Evolutionary conservation across 2,888 invertebrate genomes (phyloP), one percentile per base, ranked within the genome.

Genomic region (Drepanosiphum platanoidis): DNA sequence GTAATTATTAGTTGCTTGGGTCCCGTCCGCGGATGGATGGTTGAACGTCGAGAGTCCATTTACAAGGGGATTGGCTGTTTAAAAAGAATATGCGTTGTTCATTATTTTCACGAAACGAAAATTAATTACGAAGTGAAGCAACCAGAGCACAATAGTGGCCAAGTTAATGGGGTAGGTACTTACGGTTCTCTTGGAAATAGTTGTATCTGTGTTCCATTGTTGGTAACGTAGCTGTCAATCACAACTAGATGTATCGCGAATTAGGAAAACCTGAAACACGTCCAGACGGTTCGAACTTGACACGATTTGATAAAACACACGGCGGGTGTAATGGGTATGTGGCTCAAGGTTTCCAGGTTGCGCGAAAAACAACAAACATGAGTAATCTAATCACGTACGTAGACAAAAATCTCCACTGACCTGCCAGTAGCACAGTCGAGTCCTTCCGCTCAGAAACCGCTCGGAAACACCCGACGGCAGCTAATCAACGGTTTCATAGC

Each of bases 161-260:
- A 30, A 71, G 1, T 15, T 1, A 18, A 32, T 32, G 15, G 52
- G 0, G 8, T 11, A 71, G 27, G 27, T 27, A 11, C 27, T 84
- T n/a, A 84, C 84, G 84, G 58, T 84, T 77, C 77, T 84, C 77
- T 22, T 84, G 75, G 42, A 84, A 84, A 77, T 84, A 84, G 36
- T 84, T 84, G 58, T 58, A 84, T 58, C 84, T 84, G 9, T 75
- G 84, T 8, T 84, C 84, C 84, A 84, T 84, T 18, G 8, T 30
- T 84, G 27, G 8, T 30, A 32, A 7, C 18, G 18, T 32, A 30
- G n/a, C 5, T 3, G 36, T 32, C 30, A 7, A 68, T 36, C 22
- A n/a, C 8, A n/a, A 22, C n/a, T 18, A 52, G 22, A 52, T 22
- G n/a, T n/a, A n/a, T 22, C 22, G 13, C n/a, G 3, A 64, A 30